Conservation (phyloP, 1,140 invertebrate genomes). For the Globodera rostochiensis region DNA sequence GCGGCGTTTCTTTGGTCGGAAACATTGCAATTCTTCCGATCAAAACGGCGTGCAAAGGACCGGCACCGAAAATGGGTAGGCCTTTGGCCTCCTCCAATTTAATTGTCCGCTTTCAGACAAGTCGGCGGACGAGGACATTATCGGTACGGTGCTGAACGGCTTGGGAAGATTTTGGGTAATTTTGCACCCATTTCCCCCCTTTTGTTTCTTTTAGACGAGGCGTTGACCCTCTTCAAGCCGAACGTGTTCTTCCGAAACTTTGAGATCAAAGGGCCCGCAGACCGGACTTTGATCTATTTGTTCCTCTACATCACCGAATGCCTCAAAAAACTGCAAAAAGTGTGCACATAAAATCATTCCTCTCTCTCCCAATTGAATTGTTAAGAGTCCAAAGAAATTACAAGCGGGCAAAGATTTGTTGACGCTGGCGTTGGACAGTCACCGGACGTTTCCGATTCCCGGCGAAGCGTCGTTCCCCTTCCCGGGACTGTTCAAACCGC, state of each 20-base stretch:
- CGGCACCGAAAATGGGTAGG: slow-evolving; percentile 74
- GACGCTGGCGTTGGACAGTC: slow-evolving; percentile 77
- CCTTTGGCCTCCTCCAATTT: slow-evolving; percentile 28
- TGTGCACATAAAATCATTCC: not conserved
- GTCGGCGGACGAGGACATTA: slow-evolving; percentile 75
- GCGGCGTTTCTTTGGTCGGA: slow-evolving; percentile 73
- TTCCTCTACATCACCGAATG: slow-evolving; percentile 99
- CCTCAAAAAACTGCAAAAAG: slow-evolving; percentile 73
- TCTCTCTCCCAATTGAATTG: slow-evolving; percentile 37
- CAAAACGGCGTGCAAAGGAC: slow-evolving; percentile 82
- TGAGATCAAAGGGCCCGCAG: slow-evolving; percentile 72
- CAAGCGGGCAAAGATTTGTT: slow-evolving; percentile 94
- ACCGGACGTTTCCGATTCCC: slow-evolving; percentile 77
- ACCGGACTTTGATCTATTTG: slow-evolving; percentile 94
- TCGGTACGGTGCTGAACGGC: slow-evolving; percentile 69
- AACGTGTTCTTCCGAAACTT: slow-evolving; percentile 99
- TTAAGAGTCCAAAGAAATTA: slow-evolving; percentile 71
- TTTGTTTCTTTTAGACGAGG: slow-evolving; percentile 74
- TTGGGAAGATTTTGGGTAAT: too few relatives aligned
- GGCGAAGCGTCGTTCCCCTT: slow-evolving; percentile 94
- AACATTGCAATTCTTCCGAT: slow-evolving; percentile 89
- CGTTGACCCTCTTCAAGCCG: slow-evolving; percentile 93
- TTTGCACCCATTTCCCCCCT: not conserved
- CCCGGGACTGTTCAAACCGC: slow-evolving; percentile 92
- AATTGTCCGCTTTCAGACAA: slow-evolving; percentile 23